A percentile compares a stretch with the other conserved stretches of the same genome.
Evolutionary conservation across 2,888 invertebrate genomes (phyloP).

Genomic region (Labia minor): DNA sequence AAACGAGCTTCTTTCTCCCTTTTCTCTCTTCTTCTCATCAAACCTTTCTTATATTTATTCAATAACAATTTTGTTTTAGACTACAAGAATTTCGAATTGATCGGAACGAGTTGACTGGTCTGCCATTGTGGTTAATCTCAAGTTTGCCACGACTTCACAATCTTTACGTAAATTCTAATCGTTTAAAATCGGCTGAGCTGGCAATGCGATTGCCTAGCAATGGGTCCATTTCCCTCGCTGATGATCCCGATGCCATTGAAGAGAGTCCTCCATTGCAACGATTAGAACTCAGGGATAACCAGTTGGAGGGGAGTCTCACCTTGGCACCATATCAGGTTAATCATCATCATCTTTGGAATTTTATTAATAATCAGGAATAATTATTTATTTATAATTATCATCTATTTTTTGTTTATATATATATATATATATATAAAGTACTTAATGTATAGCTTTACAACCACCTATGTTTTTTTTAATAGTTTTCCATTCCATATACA

Average conservation of each 20-base stretch:
- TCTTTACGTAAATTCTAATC: constrained; percentile 49
- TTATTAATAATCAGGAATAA: too few species aligned
- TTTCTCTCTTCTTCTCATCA: too few species aligned
- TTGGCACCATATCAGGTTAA: constrained; percentile 67
- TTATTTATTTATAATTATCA: too few species aligned
- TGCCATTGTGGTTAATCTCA: constrained; percentile 48
- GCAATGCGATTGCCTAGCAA: constrained; percentile 22
- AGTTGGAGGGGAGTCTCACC: constrained; percentile 71
- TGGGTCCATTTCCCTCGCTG: neutral
- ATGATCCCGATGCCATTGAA: constrained; percentile 22
- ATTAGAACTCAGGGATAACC: constrained; percentile 65
- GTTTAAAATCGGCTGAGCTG: constrained; percentile 31
- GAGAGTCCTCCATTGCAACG: constrained; percentile 47
- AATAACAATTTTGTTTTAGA: constrained; percentile 39
- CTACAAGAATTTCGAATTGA: constrained; percentile 59
- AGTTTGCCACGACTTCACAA: constrained; percentile 46
- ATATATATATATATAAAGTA: too few species aligned
- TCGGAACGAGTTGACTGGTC: constrained; percentile 56
- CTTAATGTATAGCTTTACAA: too few species aligned
- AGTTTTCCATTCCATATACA: too few species aligned
- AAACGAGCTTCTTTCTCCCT: too few species aligned
- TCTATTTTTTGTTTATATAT: too few species aligned
- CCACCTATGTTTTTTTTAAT: too few species aligned
- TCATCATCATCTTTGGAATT: too few species aligned
- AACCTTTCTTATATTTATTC: too few species aligned